These are phyloP conservation scores for Penaeus japonicus DNA, from an alignment of 1,140 invertebrate genomes.

Conservation along the genomic window DNA sequence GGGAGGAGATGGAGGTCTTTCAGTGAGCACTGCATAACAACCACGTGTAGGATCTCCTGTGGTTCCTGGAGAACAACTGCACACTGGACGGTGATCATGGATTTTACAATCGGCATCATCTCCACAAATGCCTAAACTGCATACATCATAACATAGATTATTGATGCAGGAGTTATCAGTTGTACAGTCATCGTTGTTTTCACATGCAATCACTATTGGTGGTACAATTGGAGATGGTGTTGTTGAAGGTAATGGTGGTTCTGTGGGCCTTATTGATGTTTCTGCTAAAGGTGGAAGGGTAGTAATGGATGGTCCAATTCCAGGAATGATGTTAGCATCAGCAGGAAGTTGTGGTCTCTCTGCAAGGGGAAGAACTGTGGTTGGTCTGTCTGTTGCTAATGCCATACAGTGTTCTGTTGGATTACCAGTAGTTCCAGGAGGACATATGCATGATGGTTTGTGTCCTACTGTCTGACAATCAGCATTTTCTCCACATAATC, in stretches of 20 bases:
- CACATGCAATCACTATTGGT: constrained; percentile 39
- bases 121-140: constrained; percentile 73
- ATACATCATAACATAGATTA: constrained; percentile 77
- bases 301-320: constrained; percentile 69
- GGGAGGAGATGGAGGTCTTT: neutral
- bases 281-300: constrained; percentile 69
- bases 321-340: constrained; percentile 65
- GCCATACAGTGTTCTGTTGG: constrained; percentile 61
- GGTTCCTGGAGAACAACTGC: constrained; percentile 61
- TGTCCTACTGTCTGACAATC: constrained; percentile 70
- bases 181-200: constrained; percentile 71
- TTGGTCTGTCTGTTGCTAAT: neutral
- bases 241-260: constrained; percentile 39
- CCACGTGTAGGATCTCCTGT: constrained; percentile 61
- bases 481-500: constrained; percentile 78
- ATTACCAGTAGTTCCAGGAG: constrained; percentile 63
- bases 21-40: constrained; percentile 25
- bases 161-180: constrained; percentile 75
- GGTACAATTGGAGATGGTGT: constrained; percentile 68
- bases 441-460: constrained; percentile 62
- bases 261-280: constrained; percentile 73
- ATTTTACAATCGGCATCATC: constrained; percentile 76
- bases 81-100: constrained; percentile 59
- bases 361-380: constrained; percentile 72
- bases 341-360: constrained; percentile 76